phyloP scores from a whole-genome alignment of 2,797 vertebrate species.

The Triplophysa yarkandensis region DNA sequence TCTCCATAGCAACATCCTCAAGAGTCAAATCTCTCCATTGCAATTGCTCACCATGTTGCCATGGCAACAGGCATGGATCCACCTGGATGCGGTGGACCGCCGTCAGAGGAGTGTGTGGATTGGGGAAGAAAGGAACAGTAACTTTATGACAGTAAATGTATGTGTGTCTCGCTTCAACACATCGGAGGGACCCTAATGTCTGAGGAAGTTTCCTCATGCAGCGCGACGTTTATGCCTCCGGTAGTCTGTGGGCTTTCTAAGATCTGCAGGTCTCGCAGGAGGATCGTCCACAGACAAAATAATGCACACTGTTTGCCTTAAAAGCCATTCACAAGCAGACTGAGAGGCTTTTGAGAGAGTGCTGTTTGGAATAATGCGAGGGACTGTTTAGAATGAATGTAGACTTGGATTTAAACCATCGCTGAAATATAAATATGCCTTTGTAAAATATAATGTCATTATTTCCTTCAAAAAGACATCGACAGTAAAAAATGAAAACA shows the following conservation, averaged over 20 bases:
- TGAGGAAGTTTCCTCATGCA: slow-evolving; percentile 18
- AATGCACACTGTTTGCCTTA: neutral
- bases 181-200: slow-evolving; percentile 17
- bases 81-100: slow-evolving; percentile 63
- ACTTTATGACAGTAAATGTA: slow-evolving; percentile 24
- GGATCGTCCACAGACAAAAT: slow-evolving; percentile 20
- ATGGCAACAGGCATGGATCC: slow-evolving; percentile 74
- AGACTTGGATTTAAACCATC: slow-evolving; percentile 3
- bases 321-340: slow-evolving; percentile 8
- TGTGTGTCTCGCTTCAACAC: slow-evolving; percentile 46
- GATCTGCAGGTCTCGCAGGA: neutral
- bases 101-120: slow-evolving; percentile 42
- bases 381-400: too few species aligned
- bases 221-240: slow-evolving; percentile 4
- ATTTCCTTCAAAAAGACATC: too few species aligned
- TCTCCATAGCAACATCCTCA: slow-evolving; percentile 22
- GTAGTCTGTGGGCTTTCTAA: slow-evolving; percentile 16
- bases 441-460: too few species aligned
- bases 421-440: too few species aligned
- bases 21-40: slow-evolving; percentile 45
- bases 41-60: slow-evolving; percentile 70
- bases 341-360: slow-evolving; percentile 8
- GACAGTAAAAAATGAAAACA: too few species aligned
- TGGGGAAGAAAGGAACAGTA: slow-evolving; percentile 10
- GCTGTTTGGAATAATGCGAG: slow-evolving; percentile 8